Conservation (phyloP, 2,797 vertebrate species). For the Spondyliosoma cantharus region DNA sequence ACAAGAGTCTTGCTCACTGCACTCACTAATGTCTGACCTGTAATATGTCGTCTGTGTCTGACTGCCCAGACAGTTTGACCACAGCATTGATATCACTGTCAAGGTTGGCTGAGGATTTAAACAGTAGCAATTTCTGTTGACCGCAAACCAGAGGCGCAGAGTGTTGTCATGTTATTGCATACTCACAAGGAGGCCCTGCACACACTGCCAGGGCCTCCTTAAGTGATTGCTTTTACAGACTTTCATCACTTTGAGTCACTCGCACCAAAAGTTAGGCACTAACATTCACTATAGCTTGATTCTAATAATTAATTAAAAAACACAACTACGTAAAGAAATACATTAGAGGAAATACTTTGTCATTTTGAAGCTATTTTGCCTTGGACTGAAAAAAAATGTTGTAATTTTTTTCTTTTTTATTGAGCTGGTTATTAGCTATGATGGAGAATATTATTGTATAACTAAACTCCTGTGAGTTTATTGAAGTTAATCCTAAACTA, state of each 20-base stretch:
- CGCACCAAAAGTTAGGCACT: no score
- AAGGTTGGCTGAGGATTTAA: conserved; percentile 50
- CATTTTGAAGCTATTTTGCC: neutral
- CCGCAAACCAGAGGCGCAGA: conserved; percentile 19
- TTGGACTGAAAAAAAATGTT: neutral
- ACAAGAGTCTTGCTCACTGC: conserved; percentile 47
- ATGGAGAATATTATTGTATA: neutral
- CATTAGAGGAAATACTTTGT: neutral
- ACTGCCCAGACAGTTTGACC: conserved; percentile 49
- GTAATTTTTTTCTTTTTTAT: neutral
- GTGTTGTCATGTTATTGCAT: conserved; percentile 17
- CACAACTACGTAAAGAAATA: neutral
- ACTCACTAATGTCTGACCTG: conserved; percentile 45
- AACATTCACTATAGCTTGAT: neutral
- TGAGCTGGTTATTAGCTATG: neutral
- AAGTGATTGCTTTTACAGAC: neutral
- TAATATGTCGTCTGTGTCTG: conserved; percentile 55
- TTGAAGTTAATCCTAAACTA: neutral
- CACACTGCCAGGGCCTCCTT: neutral
- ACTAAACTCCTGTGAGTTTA: neutral
- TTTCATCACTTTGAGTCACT: neutral
- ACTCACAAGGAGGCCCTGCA: conserved; percentile 1
- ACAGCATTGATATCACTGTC: conserved; percentile 42
- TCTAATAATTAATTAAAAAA: neutral
- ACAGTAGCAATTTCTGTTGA: conserved; percentile 60